phyloP scores from a whole-genome alignment of 1,140 invertebrate species.

The Nylanderia fulva region DNA sequence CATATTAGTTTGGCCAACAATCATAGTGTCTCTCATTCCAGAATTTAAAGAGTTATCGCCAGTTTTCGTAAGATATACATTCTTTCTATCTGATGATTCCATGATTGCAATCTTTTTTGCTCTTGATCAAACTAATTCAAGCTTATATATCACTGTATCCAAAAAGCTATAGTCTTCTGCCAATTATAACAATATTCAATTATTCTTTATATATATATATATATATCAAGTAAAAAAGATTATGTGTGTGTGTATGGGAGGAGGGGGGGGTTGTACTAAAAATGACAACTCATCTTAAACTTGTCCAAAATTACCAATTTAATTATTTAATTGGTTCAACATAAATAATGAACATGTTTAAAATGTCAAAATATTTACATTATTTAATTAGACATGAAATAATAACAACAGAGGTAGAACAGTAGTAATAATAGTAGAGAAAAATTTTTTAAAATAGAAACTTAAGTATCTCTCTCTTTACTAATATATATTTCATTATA shows the following conservation, averaged over 20 bases:
- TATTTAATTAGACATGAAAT: background rate
- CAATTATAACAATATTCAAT: constrained; percentile 14
- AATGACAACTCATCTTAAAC: background rate
- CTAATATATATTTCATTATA: background rate
- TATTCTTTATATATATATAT: background rate
- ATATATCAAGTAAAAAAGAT: background rate
- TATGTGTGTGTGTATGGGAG: too few species aligned
- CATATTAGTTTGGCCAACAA: constrained; percentile 69
- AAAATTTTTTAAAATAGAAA: background rate
- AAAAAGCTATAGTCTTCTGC: constrained; percentile 31
- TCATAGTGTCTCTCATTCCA: constrained; percentile 73
- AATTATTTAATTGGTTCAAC: too few species aligned
- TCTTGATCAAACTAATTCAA: constrained; percentile 2
- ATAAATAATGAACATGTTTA: background rate
- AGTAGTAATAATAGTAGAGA: too few species aligned
- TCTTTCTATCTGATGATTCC: constrained; percentile 72
- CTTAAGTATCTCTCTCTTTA: background rate
- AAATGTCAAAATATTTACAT: background rate
- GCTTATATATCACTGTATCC: background rate
- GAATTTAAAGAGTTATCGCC: constrained; percentile 70
- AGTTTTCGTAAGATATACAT: constrained; percentile 70
- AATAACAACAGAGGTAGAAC: too few species aligned
- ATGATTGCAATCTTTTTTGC: constrained; percentile 33
- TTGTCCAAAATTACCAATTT: too few species aligned
- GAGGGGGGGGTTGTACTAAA: background rate